A percentile compares a stretch with the other conserved stretches of the same genome.
Conservation (phyloP, 2,888 invertebrate genomes). For the Drosophila leonis region DNA sequence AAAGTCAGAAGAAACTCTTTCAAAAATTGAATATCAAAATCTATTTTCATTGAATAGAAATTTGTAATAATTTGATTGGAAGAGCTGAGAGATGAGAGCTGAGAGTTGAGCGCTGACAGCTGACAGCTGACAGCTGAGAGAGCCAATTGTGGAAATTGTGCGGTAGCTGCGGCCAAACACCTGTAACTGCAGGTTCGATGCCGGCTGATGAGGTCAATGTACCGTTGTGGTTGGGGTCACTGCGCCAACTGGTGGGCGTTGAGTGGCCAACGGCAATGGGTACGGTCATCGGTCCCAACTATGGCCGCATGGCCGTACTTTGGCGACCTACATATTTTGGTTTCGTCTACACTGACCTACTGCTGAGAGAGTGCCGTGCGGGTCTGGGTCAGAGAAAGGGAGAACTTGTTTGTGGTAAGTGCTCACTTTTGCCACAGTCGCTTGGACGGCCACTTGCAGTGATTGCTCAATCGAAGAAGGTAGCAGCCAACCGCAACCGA, state of each 20-base stretch:
- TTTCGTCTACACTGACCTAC: slow-evolving; percentile 63
- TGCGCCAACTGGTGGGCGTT: slow-evolving; percentile 51
- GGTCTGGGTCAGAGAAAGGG: slow-evolving; percentile 76
- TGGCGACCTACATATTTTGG: slow-evolving; percentile 49
- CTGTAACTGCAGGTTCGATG: slow-evolving; percentile 7
- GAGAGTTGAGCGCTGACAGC: not conserved
- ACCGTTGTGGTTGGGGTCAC: slow-evolving; percentile 42
- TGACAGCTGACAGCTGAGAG: not conserved
- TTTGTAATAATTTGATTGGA: not conserved
- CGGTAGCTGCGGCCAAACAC: not conserved
- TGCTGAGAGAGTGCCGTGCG: slow-evolving; percentile 44
- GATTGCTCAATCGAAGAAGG: slow-evolving; percentile 53
- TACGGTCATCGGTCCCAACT: slow-evolving; percentile 37
- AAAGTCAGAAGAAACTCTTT: not conserved
- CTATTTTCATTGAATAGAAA: slow-evolving; percentile 7
- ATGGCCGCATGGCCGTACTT: slow-evolving; percentile 26
- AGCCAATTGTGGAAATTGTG: not conserved
- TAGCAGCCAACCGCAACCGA: slow-evolving; percentile 7
- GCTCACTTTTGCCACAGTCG: slow-evolving; percentile 63
- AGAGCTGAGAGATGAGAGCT: not conserved
- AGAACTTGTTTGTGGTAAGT: slow-evolving; percentile 57
- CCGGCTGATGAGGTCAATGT: slow-evolving; percentile 40
- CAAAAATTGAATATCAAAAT: slow-evolving; percentile 1
- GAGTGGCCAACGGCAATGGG: slow-evolving; percentile 12
- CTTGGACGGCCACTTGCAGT: slow-evolving; percentile 33